Conservation (phyloP, 2,797 vertebrate species). For the Xenentodon cancila region DNA sequence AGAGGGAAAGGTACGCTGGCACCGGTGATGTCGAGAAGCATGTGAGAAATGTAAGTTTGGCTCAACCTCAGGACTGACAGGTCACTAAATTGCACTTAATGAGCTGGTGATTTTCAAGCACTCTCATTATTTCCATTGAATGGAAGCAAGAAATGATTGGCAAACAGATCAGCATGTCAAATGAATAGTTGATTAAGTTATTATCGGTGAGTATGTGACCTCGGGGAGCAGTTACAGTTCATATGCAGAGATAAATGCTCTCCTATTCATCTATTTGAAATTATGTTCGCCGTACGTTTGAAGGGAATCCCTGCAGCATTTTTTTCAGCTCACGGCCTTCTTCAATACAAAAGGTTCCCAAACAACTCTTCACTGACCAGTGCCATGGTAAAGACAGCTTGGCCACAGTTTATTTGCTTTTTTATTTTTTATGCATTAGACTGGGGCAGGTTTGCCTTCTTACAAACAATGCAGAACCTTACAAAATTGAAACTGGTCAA, state of each 20-base stretch:
- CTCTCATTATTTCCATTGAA: slow-evolving; percentile 9
- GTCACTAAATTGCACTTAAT: slow-evolving; percentile 51
- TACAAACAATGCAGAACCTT: too few species aligned
- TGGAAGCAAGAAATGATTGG: slow-evolving; percentile 11
- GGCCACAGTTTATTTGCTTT: too few species aligned
- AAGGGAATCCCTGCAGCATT: too few species aligned
- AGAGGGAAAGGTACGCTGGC: slow-evolving; percentile 13
- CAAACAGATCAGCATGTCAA: neutral
- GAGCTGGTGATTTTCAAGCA: slow-evolving; percentile 41
- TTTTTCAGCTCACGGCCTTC: too few species aligned
- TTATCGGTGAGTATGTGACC: neutral
- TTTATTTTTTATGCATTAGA: too few species aligned
- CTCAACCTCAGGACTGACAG: slow-evolving; percentile 46
- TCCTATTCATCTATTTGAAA: too few species aligned
- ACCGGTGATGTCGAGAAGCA: slow-evolving; percentile 31
- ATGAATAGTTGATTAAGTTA: slow-evolving; percentile 3
- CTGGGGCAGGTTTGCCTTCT: too few species aligned
- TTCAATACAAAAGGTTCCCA: too few species aligned
- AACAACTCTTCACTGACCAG: too few species aligned
- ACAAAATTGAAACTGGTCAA: too few species aligned
- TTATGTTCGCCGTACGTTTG: too few species aligned
- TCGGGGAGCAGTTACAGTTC: neutral
- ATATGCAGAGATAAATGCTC: neutral
- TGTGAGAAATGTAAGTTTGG: slow-evolving; percentile 37
- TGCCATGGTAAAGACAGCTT: too few species aligned